phyloP scores from a whole-genome alignment of 2,113 vertebrate species.

The Sporophila hypoxantha region DNA sequence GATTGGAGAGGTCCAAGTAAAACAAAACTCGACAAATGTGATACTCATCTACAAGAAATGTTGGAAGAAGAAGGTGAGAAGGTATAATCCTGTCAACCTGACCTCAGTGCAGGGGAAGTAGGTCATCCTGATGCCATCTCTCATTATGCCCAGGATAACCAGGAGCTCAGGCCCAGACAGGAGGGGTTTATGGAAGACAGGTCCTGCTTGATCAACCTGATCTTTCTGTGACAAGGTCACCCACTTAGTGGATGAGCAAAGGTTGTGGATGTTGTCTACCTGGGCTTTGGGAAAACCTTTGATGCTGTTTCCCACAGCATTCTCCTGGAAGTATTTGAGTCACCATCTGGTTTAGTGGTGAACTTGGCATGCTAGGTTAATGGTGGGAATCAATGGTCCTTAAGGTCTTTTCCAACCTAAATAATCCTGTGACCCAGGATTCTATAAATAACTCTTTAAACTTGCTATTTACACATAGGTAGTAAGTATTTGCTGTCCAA shows the following conservation, averaged over 20 bases:
- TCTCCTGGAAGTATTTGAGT: background rate
- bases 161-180: background rate
- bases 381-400: background rate
- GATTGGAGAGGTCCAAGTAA: fast-evolving
- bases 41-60: background rate
- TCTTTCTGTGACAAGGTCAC: background rate
- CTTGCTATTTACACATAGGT: background rate
- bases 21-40: no score
- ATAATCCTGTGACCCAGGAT: background rate
- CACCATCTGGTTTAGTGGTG: background rate
- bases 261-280: background rate
- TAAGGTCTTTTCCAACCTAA: background rate
- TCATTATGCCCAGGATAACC: background rate
- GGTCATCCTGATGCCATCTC: background rate
- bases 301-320: background rate
- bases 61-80: background rate
- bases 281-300: background rate
- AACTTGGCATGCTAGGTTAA: background rate
- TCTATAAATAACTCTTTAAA: background rate
- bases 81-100: background rate
- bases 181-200: background rate
- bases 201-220: background rate
- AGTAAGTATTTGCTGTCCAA: background rate
- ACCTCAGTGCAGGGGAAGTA: background rate
- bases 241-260: background rate